Conservation (phyloP, 2,113 vertebrate species). For the Narcine bancroftii region DNA sequence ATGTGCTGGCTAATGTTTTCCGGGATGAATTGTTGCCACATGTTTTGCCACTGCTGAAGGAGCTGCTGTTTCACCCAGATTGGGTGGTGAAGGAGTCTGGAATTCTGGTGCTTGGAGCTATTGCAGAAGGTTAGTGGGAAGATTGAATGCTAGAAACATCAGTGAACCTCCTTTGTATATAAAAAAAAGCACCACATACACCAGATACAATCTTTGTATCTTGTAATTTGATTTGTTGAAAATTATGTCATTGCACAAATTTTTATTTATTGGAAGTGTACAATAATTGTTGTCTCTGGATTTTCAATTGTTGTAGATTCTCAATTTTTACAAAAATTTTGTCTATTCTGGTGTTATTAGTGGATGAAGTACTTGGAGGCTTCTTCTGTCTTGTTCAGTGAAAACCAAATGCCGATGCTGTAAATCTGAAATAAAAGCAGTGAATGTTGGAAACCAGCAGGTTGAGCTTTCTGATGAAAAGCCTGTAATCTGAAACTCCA, state of each 20-base stretch:
- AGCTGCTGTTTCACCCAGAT: conserved; percentile 86
- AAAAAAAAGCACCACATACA: not conserved
- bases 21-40: conserved; percentile 86
- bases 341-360: not conserved
- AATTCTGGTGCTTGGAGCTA: conserved; percentile 90
- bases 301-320: not conserved
- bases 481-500: too few relatives aligned
- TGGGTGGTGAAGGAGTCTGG: conserved; percentile 96
- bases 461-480: too few relatives aligned
- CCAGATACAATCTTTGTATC: not conserved
- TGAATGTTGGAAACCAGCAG: too few relatives aligned
- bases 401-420: too few relatives aligned
- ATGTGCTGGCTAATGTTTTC: conserved; percentile 91
- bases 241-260: not conserved
- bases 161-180: not conserved
- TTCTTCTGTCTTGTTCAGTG: too few relatives aligned
- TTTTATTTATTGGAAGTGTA: not conserved
- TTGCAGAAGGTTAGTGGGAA: conserved; percentile 73
- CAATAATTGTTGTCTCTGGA: too few relatives aligned
- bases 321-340: not conserved
- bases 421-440: too few relatives aligned
- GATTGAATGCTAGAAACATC: not conserved
- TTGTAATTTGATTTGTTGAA: not conserved
- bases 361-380: not conserved
- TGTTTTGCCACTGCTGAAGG: conserved; percentile 85